Base-by-base conservation (phyloP, 2,797 vertebrate genomes). In the Chelon auratus region DNA sequence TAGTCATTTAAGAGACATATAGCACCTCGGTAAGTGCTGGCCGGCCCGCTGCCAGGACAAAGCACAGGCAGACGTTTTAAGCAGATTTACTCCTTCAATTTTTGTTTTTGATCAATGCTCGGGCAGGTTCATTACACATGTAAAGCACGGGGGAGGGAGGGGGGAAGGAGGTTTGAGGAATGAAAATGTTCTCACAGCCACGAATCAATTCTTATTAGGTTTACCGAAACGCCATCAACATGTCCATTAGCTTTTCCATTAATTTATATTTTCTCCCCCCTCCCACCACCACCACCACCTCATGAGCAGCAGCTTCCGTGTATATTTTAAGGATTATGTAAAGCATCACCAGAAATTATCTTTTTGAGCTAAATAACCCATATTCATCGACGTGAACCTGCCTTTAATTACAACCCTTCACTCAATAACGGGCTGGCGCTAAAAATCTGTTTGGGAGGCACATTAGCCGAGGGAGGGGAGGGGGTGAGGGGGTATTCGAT, bases 321-420 rank as follows among this genome's bases (percentile, higher is more conserved):
- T 80, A 82, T 85, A 75, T 91, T 89, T 92, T 85, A 87, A 87
- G 89, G 93, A 92, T 94, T 93, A 94, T 91, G 84, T 80, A 89
- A 89, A 87, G 87, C 83, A 90, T 90, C 80, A 66, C 37, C 70
- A 81, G 82, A 89, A 90, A 87, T 91, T n/a, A 92, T 91, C 88
- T 89, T 88, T 89, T 86, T 72, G 55, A 88, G 90, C 81, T 87
- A 85, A 93, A 85, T 90, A 90, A 88, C 84, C 76, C 72, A 79
- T 43, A 87, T 88, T 85, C 83, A 86, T 90, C 76, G 87, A 92
- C 55, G 82, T 80, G 78, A 90, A 92, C 90, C 87, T 77, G 84
- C 85, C 81, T 85, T 91, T 93, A 93, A 94, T 94, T 92, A 91
- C 84, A 68, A 70, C 43, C 82, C 82, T 91, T 87, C 90, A 87